Conservation (phyloP, 2,797 vertebrate genomes). For the Coracias cyanogaster region DNA sequence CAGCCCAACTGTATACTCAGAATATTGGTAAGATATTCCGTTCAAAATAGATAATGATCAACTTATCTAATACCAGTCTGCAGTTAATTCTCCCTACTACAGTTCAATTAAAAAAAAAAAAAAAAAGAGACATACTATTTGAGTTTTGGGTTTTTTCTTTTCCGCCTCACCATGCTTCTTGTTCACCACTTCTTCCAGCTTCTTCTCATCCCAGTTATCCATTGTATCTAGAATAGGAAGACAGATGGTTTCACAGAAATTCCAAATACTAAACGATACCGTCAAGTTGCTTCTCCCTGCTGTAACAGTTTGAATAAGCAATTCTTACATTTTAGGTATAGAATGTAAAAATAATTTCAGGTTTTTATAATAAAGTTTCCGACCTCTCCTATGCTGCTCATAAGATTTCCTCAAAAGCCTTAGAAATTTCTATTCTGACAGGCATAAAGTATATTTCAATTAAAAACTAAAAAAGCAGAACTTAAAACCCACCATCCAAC, state of each 20-base stretch:
- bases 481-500: not conserved
- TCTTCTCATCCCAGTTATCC: conserved; percentile 99
- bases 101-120: not conserved
- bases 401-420: not conserved
- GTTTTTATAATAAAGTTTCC: not conserved
- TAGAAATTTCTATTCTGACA: not conserved
- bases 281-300: not conserved
- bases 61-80: conserved; percentile 2
- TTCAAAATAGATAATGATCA: not conserved
- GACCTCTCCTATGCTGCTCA: not conserved
- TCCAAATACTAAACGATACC: not conserved
- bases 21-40: not conserved
- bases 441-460: not conserved
- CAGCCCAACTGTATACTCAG: not conserved
- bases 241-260: not conserved
- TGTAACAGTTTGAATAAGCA: not conserved
- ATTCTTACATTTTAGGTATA: not conserved
- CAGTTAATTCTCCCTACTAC: not conserved
- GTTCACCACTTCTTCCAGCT: conserved; percentile 95
- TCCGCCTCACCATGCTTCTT: conserved; percentile 97
- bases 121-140: conserved; percentile 86
- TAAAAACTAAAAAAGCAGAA: not conserved
- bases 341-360: not conserved
- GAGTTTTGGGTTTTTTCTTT: conserved; percentile 96
- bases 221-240: conserved; percentile 88